phyloP scores from a whole-genome alignment of 2,113 vertebrate species.

The Anarhynchus alexandrinus region DNA sequence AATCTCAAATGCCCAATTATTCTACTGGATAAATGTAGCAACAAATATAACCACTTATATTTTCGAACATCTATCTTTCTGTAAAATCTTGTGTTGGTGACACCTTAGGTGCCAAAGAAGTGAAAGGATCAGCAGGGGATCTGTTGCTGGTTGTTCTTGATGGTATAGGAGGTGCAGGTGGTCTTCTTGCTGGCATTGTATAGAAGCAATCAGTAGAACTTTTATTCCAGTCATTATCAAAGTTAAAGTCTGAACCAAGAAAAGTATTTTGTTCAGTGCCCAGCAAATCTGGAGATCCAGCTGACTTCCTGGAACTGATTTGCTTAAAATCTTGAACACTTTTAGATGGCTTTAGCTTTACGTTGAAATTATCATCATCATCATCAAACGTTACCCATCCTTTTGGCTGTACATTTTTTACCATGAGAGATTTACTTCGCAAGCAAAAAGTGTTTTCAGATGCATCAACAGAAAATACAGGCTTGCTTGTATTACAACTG shows the following conservation, averaged over 20 bases:
- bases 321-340: conserved; percentile 29
- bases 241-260: conserved; percentile 24
- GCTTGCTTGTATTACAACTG: conserved; percentile 23
- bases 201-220: conserved; percentile 67
- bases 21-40: conserved; percentile 45
- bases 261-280: neutral
- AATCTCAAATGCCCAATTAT: conserved; percentile 69
- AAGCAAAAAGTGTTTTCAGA: conserved; percentile 43
- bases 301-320: neutral
- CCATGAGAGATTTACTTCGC: conserved; percentile 28
- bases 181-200: conserved; percentile 68
- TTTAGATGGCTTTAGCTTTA: conserved; percentile 34
- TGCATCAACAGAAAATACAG: conserved; percentile 48
- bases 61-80: conserved; percentile 75
- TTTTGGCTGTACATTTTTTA: conserved; percentile 62
- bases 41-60: conserved; percentile 15
- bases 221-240: conserved; percentile 77
- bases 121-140: conserved; percentile 53
- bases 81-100: conserved; percentile 75
- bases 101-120: conserved; percentile 53
- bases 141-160: conserved; percentile 64
- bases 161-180: conserved; percentile 78
- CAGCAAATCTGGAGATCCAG: conserved; percentile 9
- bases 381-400: conserved; percentile 91
- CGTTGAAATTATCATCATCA: conserved; percentile 58